Conservation (phyloP, 1,140 invertebrate species). For the Acyrthosiphon pisum region DNA sequence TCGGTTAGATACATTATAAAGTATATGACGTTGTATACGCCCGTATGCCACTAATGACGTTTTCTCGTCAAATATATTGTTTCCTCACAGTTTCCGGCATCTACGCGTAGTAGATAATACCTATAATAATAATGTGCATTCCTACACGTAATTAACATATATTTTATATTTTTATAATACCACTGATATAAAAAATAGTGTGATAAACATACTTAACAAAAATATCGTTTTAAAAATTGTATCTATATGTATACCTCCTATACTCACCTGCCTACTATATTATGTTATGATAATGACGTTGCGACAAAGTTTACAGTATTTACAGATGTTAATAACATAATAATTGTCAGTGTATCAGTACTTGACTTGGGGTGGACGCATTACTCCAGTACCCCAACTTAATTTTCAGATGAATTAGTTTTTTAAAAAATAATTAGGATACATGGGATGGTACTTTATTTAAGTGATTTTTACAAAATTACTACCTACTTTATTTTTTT, state of each 20-base stretch:
- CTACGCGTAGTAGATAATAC: background rate
- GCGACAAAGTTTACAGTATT: background rate
- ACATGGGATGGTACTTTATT: no score
- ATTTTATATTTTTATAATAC: no score
- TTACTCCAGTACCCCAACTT: no score
- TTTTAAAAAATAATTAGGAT: no score
- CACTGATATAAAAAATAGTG: background rate
- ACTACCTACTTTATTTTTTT: no score
- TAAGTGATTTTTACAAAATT: no score
- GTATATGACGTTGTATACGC: background rate
- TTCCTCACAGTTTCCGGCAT: background rate
- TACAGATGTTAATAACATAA: background rate
- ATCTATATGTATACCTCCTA: background rate
- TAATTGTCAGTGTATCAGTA: no score
- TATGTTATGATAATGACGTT: no score
- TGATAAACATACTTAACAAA: background rate
- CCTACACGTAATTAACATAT: no score
- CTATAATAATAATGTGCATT: no score
- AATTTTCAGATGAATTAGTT: no score
- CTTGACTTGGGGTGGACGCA: no score
- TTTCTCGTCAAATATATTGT: background rate
- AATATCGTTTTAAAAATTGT: background rate
- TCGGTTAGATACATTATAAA: background rate
- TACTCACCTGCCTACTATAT: background rate
- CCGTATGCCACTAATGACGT: background rate